These are phyloP conservation scores for Pristis pectinata DNA, from an alignment of 2,797 vertebrate genomes.

Conservation along the genomic window DNA sequence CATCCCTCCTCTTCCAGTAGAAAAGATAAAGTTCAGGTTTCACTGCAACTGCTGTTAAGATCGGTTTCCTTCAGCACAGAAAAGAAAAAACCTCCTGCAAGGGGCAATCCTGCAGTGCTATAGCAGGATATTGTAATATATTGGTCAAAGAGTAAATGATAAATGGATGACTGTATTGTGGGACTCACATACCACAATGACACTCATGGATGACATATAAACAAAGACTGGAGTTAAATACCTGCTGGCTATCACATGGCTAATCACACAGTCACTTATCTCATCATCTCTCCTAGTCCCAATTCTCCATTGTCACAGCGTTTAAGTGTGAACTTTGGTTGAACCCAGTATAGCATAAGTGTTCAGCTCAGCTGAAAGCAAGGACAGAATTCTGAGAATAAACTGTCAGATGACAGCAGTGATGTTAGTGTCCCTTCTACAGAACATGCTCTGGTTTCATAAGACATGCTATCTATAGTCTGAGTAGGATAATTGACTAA, in stretches of 20 bases:
- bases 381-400: conserved; percentile 13
- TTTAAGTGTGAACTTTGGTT: background rate
- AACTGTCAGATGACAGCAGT: background rate
- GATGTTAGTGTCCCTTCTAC: background rate
- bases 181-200: background rate
- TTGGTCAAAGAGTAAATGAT: background rate
- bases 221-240: background rate
- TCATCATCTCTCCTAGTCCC: background rate
- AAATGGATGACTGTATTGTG: background rate
- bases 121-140: background rate
- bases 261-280: background rate
- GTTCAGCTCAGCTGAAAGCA: background rate
- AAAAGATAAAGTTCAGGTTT: background rate
- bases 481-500: background rate
- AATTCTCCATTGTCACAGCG: background rate
- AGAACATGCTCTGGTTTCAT: background rate
- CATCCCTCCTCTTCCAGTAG: background rate
- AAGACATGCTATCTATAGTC: background rate
- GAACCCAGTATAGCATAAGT: conserved; percentile 6
- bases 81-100: background rate
- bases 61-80: background rate
- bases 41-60: background rate
- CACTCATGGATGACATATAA: background rate
- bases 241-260: background rate
- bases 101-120: no score